A percentile compares a stretch with the other conserved stretches of the same genome.
Conservation (phyloP, 1,140 invertebrate genomes). For the Acromyrmex heyeri region DNA sequence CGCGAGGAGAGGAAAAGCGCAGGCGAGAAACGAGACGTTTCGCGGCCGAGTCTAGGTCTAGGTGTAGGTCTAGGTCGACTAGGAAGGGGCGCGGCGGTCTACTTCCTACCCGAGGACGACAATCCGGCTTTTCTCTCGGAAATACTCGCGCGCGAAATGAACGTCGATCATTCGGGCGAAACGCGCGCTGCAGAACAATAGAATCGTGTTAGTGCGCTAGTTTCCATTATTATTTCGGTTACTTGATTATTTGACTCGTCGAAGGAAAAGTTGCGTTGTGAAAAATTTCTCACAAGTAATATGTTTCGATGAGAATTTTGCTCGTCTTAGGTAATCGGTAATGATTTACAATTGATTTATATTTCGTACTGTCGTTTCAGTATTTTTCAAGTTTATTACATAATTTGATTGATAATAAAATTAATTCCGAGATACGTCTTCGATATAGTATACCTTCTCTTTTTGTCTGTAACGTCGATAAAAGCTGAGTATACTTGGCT, state of each 20-base stretch:
- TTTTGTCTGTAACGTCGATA: neutral
- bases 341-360: neutral
- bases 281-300: conserved; percentile 9
- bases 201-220: conserved; percentile 28
- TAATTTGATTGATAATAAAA: neutral
- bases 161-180: conserved; percentile 57
- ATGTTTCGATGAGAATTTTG: neutral
- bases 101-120: conserved; percentile 79
- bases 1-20: conserved; percentile 69
- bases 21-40: conserved; percentile 54
- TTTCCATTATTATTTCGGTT: neutral
- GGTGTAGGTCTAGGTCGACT: conserved; percentile 85
- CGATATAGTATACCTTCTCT: too few species aligned
- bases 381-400: neutral
- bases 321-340: neutral
- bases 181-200: conserved; percentile 33
- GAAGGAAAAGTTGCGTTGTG: neutral
- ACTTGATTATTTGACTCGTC: neutral
- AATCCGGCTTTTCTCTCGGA: conserved; percentile 73
- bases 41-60: conserved; percentile 67
- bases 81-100: conserved; percentile 70
- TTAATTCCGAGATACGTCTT: neutral
- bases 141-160: conserved; percentile 51
- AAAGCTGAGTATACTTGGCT: neutral
- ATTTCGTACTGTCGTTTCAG: neutral